Evolutionary conservation across 1,140 invertebrate genomes (phyloP).

Genomic region (Doryteuthis pealeii): DNA sequence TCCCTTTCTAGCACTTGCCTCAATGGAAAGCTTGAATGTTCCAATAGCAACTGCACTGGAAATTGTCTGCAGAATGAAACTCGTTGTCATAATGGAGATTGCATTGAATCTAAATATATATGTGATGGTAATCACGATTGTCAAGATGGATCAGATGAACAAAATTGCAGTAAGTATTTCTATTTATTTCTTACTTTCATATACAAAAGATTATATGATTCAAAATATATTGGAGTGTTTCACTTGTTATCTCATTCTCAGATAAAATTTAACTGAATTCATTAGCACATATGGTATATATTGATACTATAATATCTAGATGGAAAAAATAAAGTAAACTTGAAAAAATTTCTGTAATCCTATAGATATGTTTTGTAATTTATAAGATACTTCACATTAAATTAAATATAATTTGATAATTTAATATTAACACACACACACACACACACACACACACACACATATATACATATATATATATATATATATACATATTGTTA

Average conservation of each 20-base stretch:
- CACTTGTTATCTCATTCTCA: constrained; percentile 11
- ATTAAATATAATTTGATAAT: too few relatives aligned
- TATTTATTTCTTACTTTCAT: neutral
- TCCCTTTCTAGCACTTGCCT: constrained; percentile 31
- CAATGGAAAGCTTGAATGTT: constrained; percentile 30
- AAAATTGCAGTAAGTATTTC: constrained; percentile 24
- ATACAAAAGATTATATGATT: neutral
- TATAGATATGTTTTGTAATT: too few relatives aligned
- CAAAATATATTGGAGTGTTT: constrained; percentile 20
- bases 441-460: too few relatives aligned
- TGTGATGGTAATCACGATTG: constrained; percentile 21
- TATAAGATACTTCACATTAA: too few relatives aligned
- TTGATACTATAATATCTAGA: too few relatives aligned
- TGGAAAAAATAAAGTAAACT: too few relatives aligned
- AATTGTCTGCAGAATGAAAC: constrained; percentile 12
- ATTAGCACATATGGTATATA: too few relatives aligned
- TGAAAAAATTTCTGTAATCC: too few relatives aligned
- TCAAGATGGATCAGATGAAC: constrained; percentile 19
- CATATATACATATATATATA: too few relatives aligned
- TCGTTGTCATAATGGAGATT: constrained; percentile 16
- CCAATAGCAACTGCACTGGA: constrained; percentile 13
- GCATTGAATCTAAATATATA: constrained; percentile 7
- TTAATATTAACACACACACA: too few relatives aligned
- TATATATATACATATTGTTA: too few relatives aligned
- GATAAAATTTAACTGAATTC: neutral